A percentile compares a stretch with the other conserved stretches of the same genome.
phyloP scores from a whole-genome alignment of 2,888 invertebrate genomes.

The Lepeophtheirus nordmannii region DNA sequence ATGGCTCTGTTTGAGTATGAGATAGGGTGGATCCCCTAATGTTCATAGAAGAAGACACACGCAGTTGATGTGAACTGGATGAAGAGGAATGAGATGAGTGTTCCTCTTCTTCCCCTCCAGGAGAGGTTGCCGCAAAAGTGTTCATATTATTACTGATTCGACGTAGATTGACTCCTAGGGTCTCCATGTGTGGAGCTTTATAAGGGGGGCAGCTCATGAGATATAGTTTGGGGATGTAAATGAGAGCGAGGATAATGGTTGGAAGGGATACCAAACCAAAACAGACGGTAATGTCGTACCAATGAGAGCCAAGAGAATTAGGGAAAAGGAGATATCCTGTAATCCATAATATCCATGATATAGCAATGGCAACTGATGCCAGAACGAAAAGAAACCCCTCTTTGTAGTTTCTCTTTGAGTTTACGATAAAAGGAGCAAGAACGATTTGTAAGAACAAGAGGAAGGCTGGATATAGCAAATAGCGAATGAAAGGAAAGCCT shows the following conservation, averaged over 20 bases:
- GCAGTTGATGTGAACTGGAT: neutral
- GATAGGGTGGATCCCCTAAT: too few species aligned
- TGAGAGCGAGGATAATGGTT: conserved; percentile 44
- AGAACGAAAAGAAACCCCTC: conserved; percentile 43
- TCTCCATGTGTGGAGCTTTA: neutral
- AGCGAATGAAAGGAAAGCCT: conserved; percentile 38
- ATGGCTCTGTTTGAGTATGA: too few species aligned
- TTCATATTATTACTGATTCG: neutral
- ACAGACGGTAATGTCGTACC: conserved; percentile 43
- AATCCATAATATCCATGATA: conserved; percentile 48
- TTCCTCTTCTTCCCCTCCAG: neutral
- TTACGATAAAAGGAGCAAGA: conserved; percentile 46
- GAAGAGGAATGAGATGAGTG: too few species aligned
- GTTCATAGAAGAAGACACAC: neutral
- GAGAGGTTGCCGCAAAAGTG: neutral
- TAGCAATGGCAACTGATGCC: conserved; percentile 41
- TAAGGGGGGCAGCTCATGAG: neutral
- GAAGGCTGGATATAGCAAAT: conserved; percentile 47
- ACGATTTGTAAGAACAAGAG: conserved; percentile 43
- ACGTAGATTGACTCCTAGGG: neutral
- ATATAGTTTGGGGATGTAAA: conserved; percentile 47
- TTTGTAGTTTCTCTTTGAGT: conserved; percentile 49
- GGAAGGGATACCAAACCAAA: conserved; percentile 47
- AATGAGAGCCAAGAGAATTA: conserved; percentile 26
- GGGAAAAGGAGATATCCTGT: conserved; percentile 39